Evolutionary conservation across 1,140 invertebrate species (phyloP).

Genomic region (Spodoptera litura): DNA sequence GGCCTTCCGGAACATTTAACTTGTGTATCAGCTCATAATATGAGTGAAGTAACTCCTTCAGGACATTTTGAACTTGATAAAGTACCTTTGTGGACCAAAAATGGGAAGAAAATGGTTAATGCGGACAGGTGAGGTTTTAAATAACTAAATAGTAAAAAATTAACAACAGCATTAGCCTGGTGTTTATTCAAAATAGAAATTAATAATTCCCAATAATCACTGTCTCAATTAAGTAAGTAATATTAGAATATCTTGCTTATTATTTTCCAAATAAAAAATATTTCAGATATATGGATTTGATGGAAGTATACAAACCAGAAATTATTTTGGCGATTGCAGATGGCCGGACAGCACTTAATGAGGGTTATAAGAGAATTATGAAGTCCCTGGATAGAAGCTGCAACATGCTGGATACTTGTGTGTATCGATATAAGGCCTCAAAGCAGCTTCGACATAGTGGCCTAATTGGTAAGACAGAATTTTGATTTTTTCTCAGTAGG

Average conservation of each 20-base stretch:
- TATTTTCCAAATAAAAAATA: conserved; percentile 48
- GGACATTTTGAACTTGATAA: conserved; percentile 90
- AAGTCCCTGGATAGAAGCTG: conserved; percentile 89
- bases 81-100: conserved; percentile 90
- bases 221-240: not conserved
- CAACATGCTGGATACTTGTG: conserved; percentile 87
- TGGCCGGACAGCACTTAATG: conserved; percentile 90
- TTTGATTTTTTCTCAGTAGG: no score
- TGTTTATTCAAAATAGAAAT: not conserved
- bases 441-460: conserved; percentile 71
- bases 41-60: conserved; percentile 74
- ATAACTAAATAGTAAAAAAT: not conserved
- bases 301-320: conserved; percentile 92
- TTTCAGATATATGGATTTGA: conserved; percentile 90
- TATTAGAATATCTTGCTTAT: not conserved
- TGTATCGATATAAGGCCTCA: conserved; percentile 86
- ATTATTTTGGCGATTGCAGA: conserved; percentile 93
- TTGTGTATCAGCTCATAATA: conserved; percentile 72
- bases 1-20: conserved; percentile 67
- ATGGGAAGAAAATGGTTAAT: conserved; percentile 89
- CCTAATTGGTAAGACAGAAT: conserved; percentile 64
- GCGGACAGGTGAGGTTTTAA: conserved; percentile 78
- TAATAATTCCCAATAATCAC: no score
- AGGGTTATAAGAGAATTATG: conserved; percentile 88
- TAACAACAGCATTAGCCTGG: no score